phyloP scores from a whole-genome alignment of 2,888 invertebrate genomes.

The Phania funesta region DNA sequence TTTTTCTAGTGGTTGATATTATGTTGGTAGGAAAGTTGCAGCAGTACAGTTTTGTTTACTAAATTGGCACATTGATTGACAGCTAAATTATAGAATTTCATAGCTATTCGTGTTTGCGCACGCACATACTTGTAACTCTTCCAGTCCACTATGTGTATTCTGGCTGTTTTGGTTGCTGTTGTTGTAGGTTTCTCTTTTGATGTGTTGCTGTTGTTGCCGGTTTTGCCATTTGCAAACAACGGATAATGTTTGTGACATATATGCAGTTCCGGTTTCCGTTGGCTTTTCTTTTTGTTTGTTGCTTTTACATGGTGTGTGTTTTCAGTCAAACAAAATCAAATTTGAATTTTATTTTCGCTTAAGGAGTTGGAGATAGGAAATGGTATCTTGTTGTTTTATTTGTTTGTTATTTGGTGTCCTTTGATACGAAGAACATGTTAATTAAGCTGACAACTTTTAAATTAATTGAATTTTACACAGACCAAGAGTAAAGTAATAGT shows the following conservation, averaged over 20 bases:
- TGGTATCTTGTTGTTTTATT: background rate
- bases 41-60: conserved; percentile 45
- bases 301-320: background rate
- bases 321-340: conserved; percentile 18
- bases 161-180: conserved; percentile 46
- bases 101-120: background rate
- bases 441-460: conserved; percentile 50
- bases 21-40: conserved; percentile 5
- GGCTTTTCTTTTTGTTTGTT: background rate
- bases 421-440: conserved; percentile 42
- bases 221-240: conserved; percentile 47
- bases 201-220: background rate
- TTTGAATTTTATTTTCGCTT: conserved; percentile 36
- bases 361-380: background rate
- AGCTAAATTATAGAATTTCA: conserved; percentile 69
- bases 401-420: conserved; percentile 29
- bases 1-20: conserved; percentile 20
- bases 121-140: background rate
- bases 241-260: conserved; percentile 64
- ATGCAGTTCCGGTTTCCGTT: conserved; percentile 67
- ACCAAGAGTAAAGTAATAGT: no score
- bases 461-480: conserved; percentile 1
- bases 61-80: conserved; percentile 77
- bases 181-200: conserved; percentile 18
- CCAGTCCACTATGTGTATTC: background rate